phyloP scores from a whole-genome alignment of 2,888 invertebrate genomes.

The Busseola fusca region DNA sequence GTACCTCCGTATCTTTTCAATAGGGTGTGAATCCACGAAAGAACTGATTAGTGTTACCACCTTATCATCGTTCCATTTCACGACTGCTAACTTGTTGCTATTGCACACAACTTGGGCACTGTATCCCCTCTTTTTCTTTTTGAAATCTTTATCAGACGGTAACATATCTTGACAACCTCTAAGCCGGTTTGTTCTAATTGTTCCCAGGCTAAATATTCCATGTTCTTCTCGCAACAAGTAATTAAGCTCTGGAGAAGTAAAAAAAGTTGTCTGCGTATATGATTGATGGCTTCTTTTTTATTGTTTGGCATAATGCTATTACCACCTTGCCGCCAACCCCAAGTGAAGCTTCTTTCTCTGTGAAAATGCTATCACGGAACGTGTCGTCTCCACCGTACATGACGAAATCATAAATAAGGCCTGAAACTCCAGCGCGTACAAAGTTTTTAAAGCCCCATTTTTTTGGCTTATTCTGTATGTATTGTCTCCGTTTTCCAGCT shows the following conservation, averaged over 20 bases:
- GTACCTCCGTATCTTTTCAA: slow-evolving; percentile 10
- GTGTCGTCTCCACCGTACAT: slow-evolving; percentile 8
- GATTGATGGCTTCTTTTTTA: background rate
- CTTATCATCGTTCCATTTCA: slow-evolving; percentile 19
- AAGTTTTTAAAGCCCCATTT: slow-evolving; percentile 6
- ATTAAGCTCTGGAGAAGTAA: slow-evolving; percentile 4
- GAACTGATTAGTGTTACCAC: slow-evolving; percentile 3
- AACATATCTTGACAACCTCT: background rate
- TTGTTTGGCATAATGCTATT: slow-evolving; percentile 4
- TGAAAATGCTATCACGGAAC: background rate
- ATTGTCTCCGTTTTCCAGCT: slow-evolving; percentile 66
- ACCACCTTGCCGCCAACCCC: slow-evolving; percentile 2
- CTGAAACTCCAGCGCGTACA: no score
- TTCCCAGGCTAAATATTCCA: slow-evolving; percentile 7
- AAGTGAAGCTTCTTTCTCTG: slow-evolving; percentile 2
- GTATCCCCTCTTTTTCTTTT: background rate
- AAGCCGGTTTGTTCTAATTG: slow-evolving; percentile 5
- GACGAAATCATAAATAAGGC: no score
- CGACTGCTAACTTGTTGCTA: slow-evolving; percentile 3
- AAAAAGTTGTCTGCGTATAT: background rate
- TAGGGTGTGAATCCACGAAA: slow-evolving; percentile 4
- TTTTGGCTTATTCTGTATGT: slow-evolving; percentile 26
- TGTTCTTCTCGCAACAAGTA: slow-evolving; percentile 3
- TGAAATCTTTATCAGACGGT: background rate
- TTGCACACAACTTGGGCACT: slow-evolving; percentile 14